Evolutionary conservation across 2,797 vertebrate species (phyloP).

Genomic region (Cryptoblepharus egeriae): DNA sequence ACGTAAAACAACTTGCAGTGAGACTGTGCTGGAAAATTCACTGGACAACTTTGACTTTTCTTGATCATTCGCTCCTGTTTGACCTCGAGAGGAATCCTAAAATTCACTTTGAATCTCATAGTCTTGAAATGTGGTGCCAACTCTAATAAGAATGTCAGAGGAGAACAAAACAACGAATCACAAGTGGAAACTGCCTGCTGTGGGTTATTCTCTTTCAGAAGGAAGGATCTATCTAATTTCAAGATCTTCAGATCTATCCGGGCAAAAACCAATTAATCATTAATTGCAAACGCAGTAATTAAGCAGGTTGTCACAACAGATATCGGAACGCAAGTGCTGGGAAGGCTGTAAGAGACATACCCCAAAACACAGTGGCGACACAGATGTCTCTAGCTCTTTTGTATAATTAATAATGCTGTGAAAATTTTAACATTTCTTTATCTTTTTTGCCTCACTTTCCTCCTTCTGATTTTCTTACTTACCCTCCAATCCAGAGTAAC

Average conservation of each 20-base stretch:
- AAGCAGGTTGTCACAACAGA: conserved; percentile 32
- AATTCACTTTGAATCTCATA: too few species aligned
- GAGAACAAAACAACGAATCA: not conserved
- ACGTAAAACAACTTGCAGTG: not conserved
- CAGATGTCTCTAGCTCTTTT: not conserved
- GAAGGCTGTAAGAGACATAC: conserved; percentile 37
- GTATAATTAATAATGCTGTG: not conserved
- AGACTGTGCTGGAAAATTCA: too few species aligned
- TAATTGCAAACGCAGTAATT: conserved; percentile 48
- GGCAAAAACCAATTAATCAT: conserved; percentile 36
- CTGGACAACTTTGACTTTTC: too few species aligned
- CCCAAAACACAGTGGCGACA: conserved; percentile 15
- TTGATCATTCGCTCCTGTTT: too few species aligned
- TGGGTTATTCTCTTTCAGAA: not conserved
- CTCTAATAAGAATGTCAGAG: conserved; percentile 8
- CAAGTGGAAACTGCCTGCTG: conserved; percentile 27
- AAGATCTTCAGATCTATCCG: conserved; percentile 3
- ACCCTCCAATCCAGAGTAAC: too few species aligned
- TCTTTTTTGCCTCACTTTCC: not conserved
- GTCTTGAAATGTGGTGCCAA: too few species aligned
- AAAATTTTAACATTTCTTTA: not conserved
- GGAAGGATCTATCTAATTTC: conserved; percentile 34
- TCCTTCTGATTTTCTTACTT: not conserved
- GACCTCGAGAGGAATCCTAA: too few species aligned
- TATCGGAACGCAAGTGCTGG: conserved; percentile 40